Percentiles rank a stretch among this genome's conserved stretches.
Evolutionary conservation across 1,140 invertebrate species (phyloP).

Genomic region (Globodera rostochiensis): DNA sequence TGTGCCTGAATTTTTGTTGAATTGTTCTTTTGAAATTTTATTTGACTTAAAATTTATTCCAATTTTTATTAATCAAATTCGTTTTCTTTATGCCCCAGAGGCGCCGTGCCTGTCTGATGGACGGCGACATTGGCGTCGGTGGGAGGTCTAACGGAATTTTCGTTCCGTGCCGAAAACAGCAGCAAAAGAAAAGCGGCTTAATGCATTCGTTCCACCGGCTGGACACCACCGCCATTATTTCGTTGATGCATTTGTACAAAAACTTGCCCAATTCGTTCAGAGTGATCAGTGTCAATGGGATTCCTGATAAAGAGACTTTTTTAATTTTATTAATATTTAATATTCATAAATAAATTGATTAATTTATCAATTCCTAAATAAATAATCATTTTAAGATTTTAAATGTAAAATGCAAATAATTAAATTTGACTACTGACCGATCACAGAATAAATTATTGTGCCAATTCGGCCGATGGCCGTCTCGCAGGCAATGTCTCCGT

Average conservation of each 20-base stretch:
- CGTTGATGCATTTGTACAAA: slow-evolving; percentile 78
- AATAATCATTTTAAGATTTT: too few relatives aligned
- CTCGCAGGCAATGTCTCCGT: slow-evolving; percentile 54
- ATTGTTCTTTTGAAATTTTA: too few relatives aligned
- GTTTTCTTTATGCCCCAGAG: too few relatives aligned
- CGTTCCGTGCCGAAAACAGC: not conserved
- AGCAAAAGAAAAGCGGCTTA: not conserved
- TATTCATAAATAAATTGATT: too few relatives aligned
- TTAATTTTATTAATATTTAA: not conserved
- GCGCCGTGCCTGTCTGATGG: not conserved
- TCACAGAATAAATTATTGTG: slow-evolving; percentile 92
- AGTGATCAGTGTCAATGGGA: slow-evolving; percentile 88
- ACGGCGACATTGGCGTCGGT: not conserved
- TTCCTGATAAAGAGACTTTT: slow-evolving; percentile 68
- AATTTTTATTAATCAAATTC: too few relatives aligned
- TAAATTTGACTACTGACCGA: slow-evolving; percentile 68
- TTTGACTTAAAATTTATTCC: too few relatives aligned
- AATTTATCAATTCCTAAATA: too few relatives aligned
- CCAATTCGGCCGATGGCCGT: slow-evolving; percentile 79
- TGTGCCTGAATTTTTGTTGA: not conserved
- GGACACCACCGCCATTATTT: slow-evolving; percentile 20
- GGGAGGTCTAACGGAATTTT: not conserved
- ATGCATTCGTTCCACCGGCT: slow-evolving; percentile 8
- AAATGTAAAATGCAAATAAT: too few relatives aligned
- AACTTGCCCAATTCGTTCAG: slow-evolving; percentile 91